Evolutionary conservation across 1,140 invertebrate species (phyloP).

Genomic region (Drosophila yakuba): DNA sequence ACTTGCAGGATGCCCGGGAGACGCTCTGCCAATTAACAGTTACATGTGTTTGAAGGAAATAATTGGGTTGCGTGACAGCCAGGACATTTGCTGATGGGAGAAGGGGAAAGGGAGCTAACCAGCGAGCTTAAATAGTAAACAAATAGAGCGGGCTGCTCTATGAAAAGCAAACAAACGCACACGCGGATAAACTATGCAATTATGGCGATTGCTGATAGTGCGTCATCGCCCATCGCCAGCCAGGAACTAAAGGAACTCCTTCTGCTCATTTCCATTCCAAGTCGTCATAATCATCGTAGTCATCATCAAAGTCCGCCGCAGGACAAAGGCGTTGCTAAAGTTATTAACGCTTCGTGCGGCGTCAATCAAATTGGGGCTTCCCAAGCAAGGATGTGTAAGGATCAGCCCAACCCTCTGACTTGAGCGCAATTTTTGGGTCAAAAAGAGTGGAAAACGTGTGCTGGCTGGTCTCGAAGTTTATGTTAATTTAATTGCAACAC

Average conservation of each 20-base stretch:
- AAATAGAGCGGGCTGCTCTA: conserved; percentile 58
- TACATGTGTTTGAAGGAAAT: conserved; percentile 78
- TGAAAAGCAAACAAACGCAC: conserved; percentile 65
- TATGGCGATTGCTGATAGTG: conserved; percentile 70
- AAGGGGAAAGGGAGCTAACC: neutral
- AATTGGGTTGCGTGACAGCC: conserved; percentile 78
- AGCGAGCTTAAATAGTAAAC: conserved; percentile 64
- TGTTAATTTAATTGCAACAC: conserved; percentile 83
- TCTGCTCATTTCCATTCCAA: conserved; percentile 30
- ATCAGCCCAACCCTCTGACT: conserved; percentile 2
- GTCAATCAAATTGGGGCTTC: conserved; percentile 71
- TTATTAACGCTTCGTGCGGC: conserved; percentile 81
- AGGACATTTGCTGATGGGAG: conserved; percentile 17
- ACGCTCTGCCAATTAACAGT: conserved; percentile 80
- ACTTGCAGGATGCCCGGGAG: conserved; percentile 62
- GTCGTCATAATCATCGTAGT: conserved; percentile 39
- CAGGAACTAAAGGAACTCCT: neutral
- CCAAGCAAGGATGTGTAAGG: conserved; percentile 11
- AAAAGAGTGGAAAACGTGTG: conserved; percentile 70
- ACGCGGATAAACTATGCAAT: conserved; percentile 59
- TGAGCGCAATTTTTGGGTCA: conserved; percentile 52
- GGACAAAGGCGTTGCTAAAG: conserved; percentile 79
- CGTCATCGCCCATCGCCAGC: conserved; percentile 62
- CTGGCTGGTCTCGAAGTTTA: conserved; percentile 59
- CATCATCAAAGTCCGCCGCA: conserved; percentile 73